A percentile compares a stretch with the other conserved stretches of the same genome.
Evolutionary conservation across 2,113 vertebrate genomes (phyloP).

Genomic region (Caretta caretta): DNA sequence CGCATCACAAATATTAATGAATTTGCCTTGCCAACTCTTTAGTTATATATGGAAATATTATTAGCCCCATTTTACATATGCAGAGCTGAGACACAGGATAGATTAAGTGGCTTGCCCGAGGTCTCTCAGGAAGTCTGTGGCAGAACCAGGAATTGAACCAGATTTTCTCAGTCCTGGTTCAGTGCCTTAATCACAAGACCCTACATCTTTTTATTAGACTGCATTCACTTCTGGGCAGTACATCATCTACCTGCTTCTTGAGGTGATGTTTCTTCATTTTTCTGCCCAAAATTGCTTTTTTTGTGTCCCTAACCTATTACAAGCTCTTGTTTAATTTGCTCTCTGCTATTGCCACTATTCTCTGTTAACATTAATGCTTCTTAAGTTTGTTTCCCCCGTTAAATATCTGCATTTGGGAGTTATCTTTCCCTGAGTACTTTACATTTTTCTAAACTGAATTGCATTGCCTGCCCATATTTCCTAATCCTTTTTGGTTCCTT

Average conservation of each 20-base stretch:
- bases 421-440: neutral
- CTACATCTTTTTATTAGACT: neutral
- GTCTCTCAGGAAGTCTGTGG: neutral
- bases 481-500: neutral
- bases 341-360: neutral
- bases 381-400: neutral
- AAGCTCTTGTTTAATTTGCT: neutral
- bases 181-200: neutral
- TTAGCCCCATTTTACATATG: accelerated
- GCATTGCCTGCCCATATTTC: neutral
- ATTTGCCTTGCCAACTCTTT: neutral
- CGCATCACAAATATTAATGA: neutral
- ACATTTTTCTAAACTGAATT: neutral
- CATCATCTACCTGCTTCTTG: neutral
- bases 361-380: accelerated
- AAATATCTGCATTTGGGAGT: neutral
- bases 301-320: neutral
- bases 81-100: accelerated
- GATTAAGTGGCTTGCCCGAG: accelerated
- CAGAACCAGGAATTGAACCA: neutral
- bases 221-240: too few relatives aligned
- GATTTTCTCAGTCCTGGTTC: neutral
- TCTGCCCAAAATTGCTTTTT: neutral
- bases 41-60: accelerated
- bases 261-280: neutral